These are phyloP conservation scores for Cantharis flavilabris DNA, from an alignment of 2,888 invertebrate genomes.

Conservation along the genomic window DNA sequence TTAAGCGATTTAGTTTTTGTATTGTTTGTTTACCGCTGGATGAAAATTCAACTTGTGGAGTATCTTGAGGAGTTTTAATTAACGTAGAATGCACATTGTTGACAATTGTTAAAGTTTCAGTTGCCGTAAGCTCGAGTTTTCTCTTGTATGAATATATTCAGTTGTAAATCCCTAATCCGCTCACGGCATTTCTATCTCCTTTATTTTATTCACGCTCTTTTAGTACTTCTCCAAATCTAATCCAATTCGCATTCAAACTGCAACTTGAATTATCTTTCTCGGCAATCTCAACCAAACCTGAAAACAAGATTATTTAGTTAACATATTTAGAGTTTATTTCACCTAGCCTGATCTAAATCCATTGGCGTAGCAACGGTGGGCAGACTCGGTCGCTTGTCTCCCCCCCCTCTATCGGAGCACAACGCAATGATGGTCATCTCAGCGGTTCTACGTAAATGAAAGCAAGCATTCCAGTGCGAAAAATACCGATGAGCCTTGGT, in stretches of 20 bases:
- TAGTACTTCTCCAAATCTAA: slow-evolving; percentile 46
- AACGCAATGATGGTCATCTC: too few relatives aligned
- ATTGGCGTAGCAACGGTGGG: too few relatives aligned
- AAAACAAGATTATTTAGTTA: slow-evolving; percentile 28
- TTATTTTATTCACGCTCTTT: slow-evolving; percentile 47
- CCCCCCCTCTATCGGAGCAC: too few relatives aligned
- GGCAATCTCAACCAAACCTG: slow-evolving; percentile 36
- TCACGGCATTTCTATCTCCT: slow-evolving; percentile 35
- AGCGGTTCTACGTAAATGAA: too few relatives aligned
- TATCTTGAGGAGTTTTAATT: slow-evolving; percentile 28
- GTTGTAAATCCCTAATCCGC: slow-evolving; percentile 41
- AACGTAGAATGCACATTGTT: slow-evolving; percentile 27
- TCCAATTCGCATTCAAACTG: slow-evolving; percentile 50
- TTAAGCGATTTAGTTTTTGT: slow-evolving; percentile 6
- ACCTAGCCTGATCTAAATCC: background rate
- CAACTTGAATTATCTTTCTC: slow-evolving; percentile 42
- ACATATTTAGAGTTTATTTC: background rate
- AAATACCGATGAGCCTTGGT: background rate
- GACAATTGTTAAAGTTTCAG: slow-evolving; percentile 31
- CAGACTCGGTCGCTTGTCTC: too few relatives aligned
- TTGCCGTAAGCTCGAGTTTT: slow-evolving; percentile 26
- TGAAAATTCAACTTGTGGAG: slow-evolving; percentile 9
- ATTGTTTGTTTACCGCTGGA: slow-evolving; percentile 1
- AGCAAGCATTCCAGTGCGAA: background rate
- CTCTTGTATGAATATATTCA: slow-evolving; percentile 28